Base-by-base conservation (phyloP, 2,113 vertebrate genomes). In the Anguilla rostrata region DNA sequence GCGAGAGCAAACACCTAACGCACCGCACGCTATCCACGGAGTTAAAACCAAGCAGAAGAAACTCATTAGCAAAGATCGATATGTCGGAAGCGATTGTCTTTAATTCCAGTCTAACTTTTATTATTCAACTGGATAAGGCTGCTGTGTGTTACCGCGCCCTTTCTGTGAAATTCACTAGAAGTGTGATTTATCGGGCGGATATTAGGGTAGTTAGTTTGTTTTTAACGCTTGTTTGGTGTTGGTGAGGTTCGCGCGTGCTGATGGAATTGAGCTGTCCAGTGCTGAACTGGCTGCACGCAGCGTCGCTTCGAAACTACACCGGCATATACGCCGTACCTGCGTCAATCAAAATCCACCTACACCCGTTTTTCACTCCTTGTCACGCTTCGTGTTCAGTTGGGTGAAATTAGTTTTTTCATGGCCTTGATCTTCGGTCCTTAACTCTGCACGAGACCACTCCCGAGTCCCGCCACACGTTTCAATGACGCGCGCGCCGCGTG, bases 231-330 rank as follows among this genome's bases (percentile, higher is more conserved):
- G 63, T 34, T 75, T 12, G 26, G 71, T 75, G 71, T 8, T 1
- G 2, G 71, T 11, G 26, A 75, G n/a, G 7, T n/a, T 12, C 12
- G 9, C 5, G 9, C 0, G n/a, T 29, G 71, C 26, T 29, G 26
- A 75, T 75, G n/a, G n/a, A 53, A 53, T 29, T 16, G 83, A 71
- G 40, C 83, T 84, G 83, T 84, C 83, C 83, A 71, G 83, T 84
- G 39, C 60, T 84, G 60, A 84, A 84, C 66, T 41, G 2, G 34
- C 78, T 75, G 26, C n/a, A 71, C 18, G 5, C 57, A 60, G 57
- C 57, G 8, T 60, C 18, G 57, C 57, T 20, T 66, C 60, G 60
- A 66, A 26, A 26, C 60, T 66, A 66, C 60, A 26, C 3, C 1
- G 49, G 49, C 49, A 53, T 11, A 12, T 11, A 11, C 9, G 34